Base-by-base conservation (phyloP, 2,797 vertebrate genomes). In the Decapterus maruadsi region DNA sequence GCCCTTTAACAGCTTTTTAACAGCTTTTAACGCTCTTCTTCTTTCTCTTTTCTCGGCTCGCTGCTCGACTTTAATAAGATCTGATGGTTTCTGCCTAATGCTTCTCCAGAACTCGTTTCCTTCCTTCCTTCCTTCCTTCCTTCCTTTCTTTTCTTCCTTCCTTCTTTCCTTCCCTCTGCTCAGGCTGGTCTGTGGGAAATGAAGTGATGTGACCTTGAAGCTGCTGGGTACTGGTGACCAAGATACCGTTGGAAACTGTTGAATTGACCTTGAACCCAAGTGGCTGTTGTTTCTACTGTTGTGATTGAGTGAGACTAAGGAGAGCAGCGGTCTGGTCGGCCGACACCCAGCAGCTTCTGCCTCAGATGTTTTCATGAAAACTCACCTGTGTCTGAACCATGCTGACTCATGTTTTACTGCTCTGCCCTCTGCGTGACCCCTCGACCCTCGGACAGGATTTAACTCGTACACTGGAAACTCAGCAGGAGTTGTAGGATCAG, bases 401-500 rank as follows among this genome's bases (percentile, higher is more conserved):
- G 67, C 88, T 92, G 72, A 92, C 80, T 74, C 4, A 0, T 74
- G 9, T 88, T 57, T 71, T 55, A 13, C 64, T 80, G 74, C 68
- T 84, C 50, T 75, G 66, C 89, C 55, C 83, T 66, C 72, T 62
- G 79, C 77, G 71, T 63, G 80, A 54, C 46, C 68, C 68, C 60
- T 62, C 17, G 73, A 75, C 79, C 79, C 29, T 46, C 12, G n/a
- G 79, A 91, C 96, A 99, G 98, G 97, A 94, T 95, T 95, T 92
- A 96, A 96, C 93, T 95, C 96, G 82, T 97, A 97, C 93, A 94
- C 94, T 95, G 98, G 96, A 96, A 96, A 97, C 94, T 89, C 96
- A 64, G 94, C 96, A 95, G 95, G 95, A 82, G 89, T 94, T 90
- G 89, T 93, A 92, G 96, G 96, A 80, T 89, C 94, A 55, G 96